phyloP scores from a whole-genome alignment of 2,888 invertebrate genomes.

The Eupithecia centaureata region DNA sequence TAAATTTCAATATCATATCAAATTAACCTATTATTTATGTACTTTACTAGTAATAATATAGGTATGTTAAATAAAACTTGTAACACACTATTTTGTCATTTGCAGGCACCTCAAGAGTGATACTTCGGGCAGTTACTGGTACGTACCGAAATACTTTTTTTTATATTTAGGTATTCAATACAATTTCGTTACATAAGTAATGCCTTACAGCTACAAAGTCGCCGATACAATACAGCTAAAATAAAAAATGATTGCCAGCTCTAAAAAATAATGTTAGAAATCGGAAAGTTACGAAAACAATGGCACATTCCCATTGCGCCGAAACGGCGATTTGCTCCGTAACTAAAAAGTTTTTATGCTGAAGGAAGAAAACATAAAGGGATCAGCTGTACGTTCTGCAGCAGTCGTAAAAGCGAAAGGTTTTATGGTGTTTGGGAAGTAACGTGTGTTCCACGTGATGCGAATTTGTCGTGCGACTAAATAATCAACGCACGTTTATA shows the following conservation, averaged over 20 bases:
- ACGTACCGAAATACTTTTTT: no score
- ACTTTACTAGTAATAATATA: no score
- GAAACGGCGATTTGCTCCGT: slow-evolving; percentile 9
- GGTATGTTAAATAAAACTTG: no score
- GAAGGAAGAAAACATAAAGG: slow-evolving; percentile 20
- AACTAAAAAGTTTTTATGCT: slow-evolving; percentile 24
- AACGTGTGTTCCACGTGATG: background rate
- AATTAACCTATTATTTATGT: no score
- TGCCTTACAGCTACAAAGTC: no score
- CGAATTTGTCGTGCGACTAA: background rate
- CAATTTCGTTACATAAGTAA: no score
- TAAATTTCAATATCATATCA: no score
- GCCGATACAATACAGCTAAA: background rate
- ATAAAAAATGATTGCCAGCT: background rate
- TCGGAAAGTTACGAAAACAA: slow-evolving; percentile 3
- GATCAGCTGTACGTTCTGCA: slow-evolving; percentile 22
- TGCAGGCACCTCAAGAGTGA: background rate
- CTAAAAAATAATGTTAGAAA: slow-evolving; percentile 3
- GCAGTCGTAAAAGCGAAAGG: slow-evolving; percentile 20
- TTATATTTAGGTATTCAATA: no score
- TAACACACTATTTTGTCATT: background rate
- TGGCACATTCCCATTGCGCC: background rate
- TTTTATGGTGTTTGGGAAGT: background rate
- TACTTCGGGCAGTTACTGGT: background rate
- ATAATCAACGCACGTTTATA: background rate